Evolutionary conservation across 1,140 invertebrate genomes (phyloP).

Genomic region (Drosophila parabipectinata): DNA sequence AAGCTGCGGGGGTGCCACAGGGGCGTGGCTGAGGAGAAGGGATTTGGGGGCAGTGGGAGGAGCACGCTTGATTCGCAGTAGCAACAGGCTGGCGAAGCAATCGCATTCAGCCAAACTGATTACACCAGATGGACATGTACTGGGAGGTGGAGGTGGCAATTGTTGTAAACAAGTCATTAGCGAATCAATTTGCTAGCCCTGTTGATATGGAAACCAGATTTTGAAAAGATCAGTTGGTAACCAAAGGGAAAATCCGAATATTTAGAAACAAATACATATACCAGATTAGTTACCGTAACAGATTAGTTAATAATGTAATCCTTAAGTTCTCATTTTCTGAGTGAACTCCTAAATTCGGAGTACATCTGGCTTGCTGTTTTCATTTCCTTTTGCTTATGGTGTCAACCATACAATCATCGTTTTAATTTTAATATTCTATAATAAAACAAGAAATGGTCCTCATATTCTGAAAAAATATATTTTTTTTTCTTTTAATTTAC

Average conservation of each 20-base stretch:
- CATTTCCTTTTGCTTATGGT: too few species aligned
- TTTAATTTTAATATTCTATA: too few species aligned
- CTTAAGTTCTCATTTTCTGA: too few species aligned
- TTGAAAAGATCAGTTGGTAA: not conserved
- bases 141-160: conserved; percentile 38
- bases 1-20: conserved; percentile 32
- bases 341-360: too few species aligned
- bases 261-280: too few species aligned
- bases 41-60: not conserved
- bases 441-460: too few species aligned
- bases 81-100: conserved; percentile 49
- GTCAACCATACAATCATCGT: too few species aligned
- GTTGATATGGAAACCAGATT: conserved; percentile 30
- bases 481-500: too few species aligned
- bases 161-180: conserved; percentile 77
- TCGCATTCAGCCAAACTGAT: conserved; percentile 27
- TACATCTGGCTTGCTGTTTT: too few species aligned
- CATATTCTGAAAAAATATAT: too few species aligned
- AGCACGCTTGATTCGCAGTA: conserved; percentile 31
- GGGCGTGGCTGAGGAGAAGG: conserved; percentile 2
- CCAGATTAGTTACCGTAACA: too few species aligned
- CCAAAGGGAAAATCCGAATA: not conserved
- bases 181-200: conserved; percentile 53
- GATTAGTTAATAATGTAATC: too few species aligned
- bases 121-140: conserved; percentile 47